Conservation (phyloP, 1,140 invertebrate species). For the Leptinotarsa undecemlineata region DNA sequence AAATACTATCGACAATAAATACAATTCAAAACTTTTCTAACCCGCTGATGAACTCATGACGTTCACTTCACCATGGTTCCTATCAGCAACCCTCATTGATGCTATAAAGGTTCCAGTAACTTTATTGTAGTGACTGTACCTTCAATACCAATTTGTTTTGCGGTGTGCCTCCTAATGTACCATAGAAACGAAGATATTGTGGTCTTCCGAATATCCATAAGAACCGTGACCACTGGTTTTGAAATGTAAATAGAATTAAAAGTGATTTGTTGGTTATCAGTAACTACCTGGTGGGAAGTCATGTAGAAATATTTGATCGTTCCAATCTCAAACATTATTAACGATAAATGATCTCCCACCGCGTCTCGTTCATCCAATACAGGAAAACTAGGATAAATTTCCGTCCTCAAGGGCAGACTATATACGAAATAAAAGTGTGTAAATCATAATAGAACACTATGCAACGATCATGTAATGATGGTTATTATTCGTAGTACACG, state of each 20-base stretch:
- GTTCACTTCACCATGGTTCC: not conserved
- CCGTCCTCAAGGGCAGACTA: too few relatives aligned
- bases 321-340: too few relatives aligned
- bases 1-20: too few relatives aligned
- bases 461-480: too few relatives aligned
- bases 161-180: not conserved
- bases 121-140: not conserved
- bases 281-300: not conserved
- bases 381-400: too few relatives aligned
- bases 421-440: too few relatives aligned
- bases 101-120: not conserved
- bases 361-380: too few relatives aligned
- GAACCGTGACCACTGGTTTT: not conserved
- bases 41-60: too few relatives aligned
- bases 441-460: too few relatives aligned
- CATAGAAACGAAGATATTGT: slow-evolving; percentile 3
- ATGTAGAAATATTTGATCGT: too few relatives aligned
- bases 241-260: slow-evolving; percentile 6
- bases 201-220: not conserved
- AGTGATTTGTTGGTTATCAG: slow-evolving; percentile 8
- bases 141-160: not conserved
- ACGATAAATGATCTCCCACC: too few relatives aligned
- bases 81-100: not conserved
- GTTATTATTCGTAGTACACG: too few relatives aligned
- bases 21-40: not conserved